Evolutionary conservation across 1,140 invertebrate genomes (phyloP).

Genomic region (Drosophila arawakana): DNA sequence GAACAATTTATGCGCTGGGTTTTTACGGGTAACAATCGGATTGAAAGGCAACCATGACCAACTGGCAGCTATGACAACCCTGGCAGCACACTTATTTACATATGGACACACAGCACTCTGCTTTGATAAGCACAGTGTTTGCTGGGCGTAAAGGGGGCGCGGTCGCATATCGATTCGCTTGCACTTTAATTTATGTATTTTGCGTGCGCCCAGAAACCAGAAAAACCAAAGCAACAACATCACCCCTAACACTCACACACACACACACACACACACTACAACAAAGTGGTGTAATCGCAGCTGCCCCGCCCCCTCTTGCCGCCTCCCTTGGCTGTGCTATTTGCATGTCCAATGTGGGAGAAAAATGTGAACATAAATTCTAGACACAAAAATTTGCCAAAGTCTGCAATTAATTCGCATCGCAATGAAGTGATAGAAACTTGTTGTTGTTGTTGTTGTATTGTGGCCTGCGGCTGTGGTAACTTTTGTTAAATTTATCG

Average conservation of each 20-base stretch:
- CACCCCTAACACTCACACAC: constrained; percentile 27
- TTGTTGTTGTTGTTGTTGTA: constrained; percentile 36
- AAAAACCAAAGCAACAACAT: constrained; percentile 28
- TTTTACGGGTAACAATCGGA: constrained; percentile 26
- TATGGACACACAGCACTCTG: constrained; percentile 27
- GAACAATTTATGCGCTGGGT: constrained; percentile 34
- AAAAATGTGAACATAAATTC: constrained; percentile 68
- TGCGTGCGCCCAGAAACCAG: constrained; percentile 34
- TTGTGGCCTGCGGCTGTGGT: constrained; percentile 15
- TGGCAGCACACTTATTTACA: constrained; percentile 46
- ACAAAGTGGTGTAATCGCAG: constrained; percentile 35
- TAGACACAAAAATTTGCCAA: constrained; percentile 50
- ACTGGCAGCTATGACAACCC: constrained; percentile 47
- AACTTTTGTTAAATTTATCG: constrained; percentile 47
- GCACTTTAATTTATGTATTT: constrained; percentile 57
- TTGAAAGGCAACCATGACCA: constrained; percentile 42
- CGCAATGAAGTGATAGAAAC: constrained; percentile 36
- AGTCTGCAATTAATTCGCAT: constrained; percentile 69
- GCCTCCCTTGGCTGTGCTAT: constrained; percentile 8
- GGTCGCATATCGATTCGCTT: constrained; percentile 43
- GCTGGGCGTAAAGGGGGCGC: not conserved
- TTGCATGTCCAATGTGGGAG: constrained; percentile 39
- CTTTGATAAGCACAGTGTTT: constrained; percentile 28
- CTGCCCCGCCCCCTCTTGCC: not conserved
- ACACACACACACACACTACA: constrained; percentile 5